Base-by-base conservation (phyloP, 2,888 invertebrate genomes). In the Notocelia uddmanniana region DNA sequence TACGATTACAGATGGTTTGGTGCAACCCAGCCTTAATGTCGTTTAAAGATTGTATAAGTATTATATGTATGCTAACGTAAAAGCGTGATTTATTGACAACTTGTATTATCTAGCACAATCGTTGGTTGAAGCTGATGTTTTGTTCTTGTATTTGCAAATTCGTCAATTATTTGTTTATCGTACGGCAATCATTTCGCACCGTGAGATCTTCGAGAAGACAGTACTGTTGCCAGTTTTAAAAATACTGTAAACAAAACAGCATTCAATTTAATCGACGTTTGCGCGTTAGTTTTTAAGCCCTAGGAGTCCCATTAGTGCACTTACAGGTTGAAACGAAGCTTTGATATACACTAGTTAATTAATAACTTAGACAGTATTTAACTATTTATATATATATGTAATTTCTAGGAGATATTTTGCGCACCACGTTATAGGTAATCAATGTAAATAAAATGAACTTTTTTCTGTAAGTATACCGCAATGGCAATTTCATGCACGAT, bases 281-380 rank as follows among this genome's bases (percentile, higher is more conserved):
- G n/a, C 41, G 59, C 23, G 23, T 63, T 18, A 34, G 34, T 1
- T 54, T 54, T 3, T 55, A 64, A 54, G 64, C 78, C 76, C 79
- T 80, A 78, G 85, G 80, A 79, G 83, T 80, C 84, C 89, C 88
- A 81, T 89, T 89, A 87, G 89, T 89, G 89, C 89, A 89, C 89
- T 89, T 89, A 89, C 85, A 68, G 55, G 69, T 66, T 73, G 73
- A 69, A 73, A 73, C 64, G 68, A 69, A 73, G 64, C 68, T 69
- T 73, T 62, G 58, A 73, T 73, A 73, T 69, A 69, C 69, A 69
- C 62, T 69, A 69, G 69, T 70, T 73, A 70, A 48, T 41, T 64
- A 63, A 54, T 64, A 64, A 37, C 54, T 64, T 63, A 63, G 62
- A 19, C 50, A 34, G 34, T 64, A 34, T 54, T 37, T 31, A 64